Evolutionary conservation across 1,140 invertebrate species (phyloP).

Genomic region (Drosophila nebulosa): DNA sequence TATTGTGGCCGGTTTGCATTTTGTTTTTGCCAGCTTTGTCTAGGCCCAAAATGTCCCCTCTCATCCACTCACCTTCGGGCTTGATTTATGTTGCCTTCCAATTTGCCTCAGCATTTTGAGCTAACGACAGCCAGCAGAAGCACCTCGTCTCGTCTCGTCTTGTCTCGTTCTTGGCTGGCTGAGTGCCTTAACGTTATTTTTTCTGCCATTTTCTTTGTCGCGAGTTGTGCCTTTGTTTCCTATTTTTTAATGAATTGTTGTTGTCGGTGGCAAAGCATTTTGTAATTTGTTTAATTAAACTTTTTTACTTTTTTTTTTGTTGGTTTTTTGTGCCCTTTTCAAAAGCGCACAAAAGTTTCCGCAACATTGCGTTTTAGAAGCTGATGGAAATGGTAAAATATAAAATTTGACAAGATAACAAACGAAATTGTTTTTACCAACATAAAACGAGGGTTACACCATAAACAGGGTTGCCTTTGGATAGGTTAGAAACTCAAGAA

Average conservation of each 20-base stretch:
- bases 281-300: constrained; percentile 77
- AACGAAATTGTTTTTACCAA: background rate
- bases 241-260: constrained; percentile 43
- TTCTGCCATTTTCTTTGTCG: constrained; percentile 37
- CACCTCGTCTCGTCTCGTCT: constrained; percentile 42
- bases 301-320: background rate
- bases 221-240: constrained; percentile 3
- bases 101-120: constrained; percentile 47
- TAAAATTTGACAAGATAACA: constrained; percentile 36
- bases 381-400: constrained; percentile 16
- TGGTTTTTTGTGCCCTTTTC: constrained; percentile 34
- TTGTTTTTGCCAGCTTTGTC: constrained; percentile 40
- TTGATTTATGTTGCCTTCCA: constrained; percentile 74
- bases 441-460: background rate
- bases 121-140: constrained; percentile 41
- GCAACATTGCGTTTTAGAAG: constrained; percentile 45
- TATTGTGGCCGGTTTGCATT: constrained; percentile 33
- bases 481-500: background rate
- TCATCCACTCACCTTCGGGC: constrained; percentile 20
- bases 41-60: constrained; percentile 19
- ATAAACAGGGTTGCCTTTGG: background rate
- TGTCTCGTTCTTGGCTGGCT: constrained; percentile 35
- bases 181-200: constrained; percentile 57
- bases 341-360: constrained; percentile 55
- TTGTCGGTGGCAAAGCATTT: constrained; percentile 68